Percentiles rank a stretch among this genome's conserved stretches.
Conservation (phyloP, 2,888 invertebrate genomes). For the Drosophila dives region DNA sequence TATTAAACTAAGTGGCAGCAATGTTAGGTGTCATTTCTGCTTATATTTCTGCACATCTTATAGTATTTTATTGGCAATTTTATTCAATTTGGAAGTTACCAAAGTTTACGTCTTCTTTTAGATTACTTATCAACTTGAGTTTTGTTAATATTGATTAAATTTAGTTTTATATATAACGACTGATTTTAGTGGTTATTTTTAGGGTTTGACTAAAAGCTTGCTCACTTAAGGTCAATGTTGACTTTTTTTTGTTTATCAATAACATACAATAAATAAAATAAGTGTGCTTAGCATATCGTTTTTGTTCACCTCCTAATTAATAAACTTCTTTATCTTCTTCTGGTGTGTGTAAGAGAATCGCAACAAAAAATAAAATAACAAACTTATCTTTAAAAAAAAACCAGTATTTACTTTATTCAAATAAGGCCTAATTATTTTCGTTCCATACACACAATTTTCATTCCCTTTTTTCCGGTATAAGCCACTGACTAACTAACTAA, state of each 20-base stretch:
- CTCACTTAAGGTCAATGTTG: neutral
- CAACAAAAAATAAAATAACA: neutral
- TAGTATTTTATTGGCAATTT: neutral
- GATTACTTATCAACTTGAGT: constrained; percentile 3
- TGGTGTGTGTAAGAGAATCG: neutral
- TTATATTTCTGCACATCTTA: constrained; percentile 1
- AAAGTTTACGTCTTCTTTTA: neutral
- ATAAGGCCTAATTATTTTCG: neutral
- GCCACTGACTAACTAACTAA: constrained; percentile 7
- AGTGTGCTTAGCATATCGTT: neutral
- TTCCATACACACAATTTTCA: neutral
- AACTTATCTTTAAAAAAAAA: neutral
- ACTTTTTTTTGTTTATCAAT: neutral
- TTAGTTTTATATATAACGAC: neutral
- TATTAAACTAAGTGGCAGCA: neutral
- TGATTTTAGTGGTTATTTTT: neutral
- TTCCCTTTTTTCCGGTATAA: constrained; percentile 7
- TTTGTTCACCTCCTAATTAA: neutral
- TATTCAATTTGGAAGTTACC: neutral
- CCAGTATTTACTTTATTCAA: neutral
- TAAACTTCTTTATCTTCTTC: neutral
- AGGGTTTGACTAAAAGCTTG: neutral
- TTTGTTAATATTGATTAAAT: constrained; percentile 1
- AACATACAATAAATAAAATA: neutral
- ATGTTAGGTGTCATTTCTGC: neutral